phyloP scores from a whole-genome alignment of 1,140 invertebrate genomes.

The Cherax quadricarinatus region DNA sequence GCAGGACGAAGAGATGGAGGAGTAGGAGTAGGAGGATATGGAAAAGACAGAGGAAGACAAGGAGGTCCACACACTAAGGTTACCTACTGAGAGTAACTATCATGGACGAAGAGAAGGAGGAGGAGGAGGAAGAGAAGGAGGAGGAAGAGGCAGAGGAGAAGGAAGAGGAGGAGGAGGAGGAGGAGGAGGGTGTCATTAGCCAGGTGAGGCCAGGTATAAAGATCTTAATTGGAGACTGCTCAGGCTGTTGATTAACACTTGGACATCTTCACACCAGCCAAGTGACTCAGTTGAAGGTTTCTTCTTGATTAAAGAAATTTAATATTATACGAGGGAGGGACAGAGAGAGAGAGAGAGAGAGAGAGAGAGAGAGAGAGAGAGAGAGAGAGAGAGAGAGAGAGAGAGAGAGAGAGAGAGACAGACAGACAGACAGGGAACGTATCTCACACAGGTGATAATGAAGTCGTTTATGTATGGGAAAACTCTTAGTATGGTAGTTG shows the following conservation, averaged over 20 bases:
- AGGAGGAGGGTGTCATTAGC: slow-evolving; percentile 14
- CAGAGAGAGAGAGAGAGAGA: too few species aligned
- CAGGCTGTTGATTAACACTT: background rate
- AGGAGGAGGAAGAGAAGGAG: background rate
- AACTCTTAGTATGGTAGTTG: background rate
- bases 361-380: background rate
- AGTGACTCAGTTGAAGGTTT: too few species aligned
- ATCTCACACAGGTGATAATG: background rate
- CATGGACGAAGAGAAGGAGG: background rate
- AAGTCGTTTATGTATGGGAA: too few species aligned
- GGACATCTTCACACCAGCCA: too few species aligned
- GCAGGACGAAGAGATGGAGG: too few species aligned
- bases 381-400: background rate
- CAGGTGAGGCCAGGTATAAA: slow-evolving; percentile 30
- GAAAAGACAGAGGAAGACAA: background rate
- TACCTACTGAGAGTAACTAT: too few species aligned
- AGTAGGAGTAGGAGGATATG: too few species aligned
- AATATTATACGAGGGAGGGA: too few species aligned
- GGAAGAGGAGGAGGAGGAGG: background rate
- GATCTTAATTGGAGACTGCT: slow-evolving; percentile 16
- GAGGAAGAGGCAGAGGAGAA: background rate
- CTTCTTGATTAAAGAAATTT: too few species aligned
- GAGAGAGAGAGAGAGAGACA: background rate
- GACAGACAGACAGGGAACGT: background rate
- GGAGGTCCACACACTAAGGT: too few species aligned